These are phyloP conservation scores for Molanna angustata DNA, from an alignment of 2,888 invertebrate genomes.

Conservation along the genomic window DNA sequence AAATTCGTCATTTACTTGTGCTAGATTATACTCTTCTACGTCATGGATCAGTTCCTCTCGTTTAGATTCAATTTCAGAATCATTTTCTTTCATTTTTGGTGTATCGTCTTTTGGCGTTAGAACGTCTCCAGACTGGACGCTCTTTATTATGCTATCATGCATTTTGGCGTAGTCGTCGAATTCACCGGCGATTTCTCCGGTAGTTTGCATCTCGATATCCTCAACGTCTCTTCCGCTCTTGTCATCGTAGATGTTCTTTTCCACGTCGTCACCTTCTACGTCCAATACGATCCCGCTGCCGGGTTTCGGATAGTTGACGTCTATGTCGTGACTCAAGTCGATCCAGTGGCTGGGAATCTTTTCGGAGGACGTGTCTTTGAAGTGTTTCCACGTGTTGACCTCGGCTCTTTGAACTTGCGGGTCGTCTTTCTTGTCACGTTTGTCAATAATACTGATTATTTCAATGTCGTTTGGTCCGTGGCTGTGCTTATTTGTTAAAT, in stretches of 20 bases:
- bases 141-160: background rate
- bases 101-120: too few species aligned
- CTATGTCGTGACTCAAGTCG: conserved; percentile 47
- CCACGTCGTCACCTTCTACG: conserved; percentile 28
- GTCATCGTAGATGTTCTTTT: conserved; percentile 27
- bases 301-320: conserved; percentile 41
- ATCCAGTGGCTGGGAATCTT: conserved; percentile 35
- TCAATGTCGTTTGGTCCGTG: conserved; percentile 11
- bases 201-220: conserved; percentile 6
- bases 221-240: conserved; percentile 19
- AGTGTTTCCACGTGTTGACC: conserved; percentile 26
- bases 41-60: background rate
- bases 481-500: conserved; percentile 4
- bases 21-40: background rate
- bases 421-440: background rate
- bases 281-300: conserved; percentile 24
- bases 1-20: too few species aligned
- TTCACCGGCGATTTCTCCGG: background rate
- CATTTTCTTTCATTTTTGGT: background rate
- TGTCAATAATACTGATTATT: conserved; percentile 8
- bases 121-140: background rate
- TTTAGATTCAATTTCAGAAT: background rate
- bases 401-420: conserved; percentile 5
- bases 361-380: conserved; percentile 9
- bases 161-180: background rate